These are phyloP conservation scores for Ennomos fuscantarius DNA, from an alignment of 2,888 invertebrate genomes.

Conservation along the genomic window DNA sequence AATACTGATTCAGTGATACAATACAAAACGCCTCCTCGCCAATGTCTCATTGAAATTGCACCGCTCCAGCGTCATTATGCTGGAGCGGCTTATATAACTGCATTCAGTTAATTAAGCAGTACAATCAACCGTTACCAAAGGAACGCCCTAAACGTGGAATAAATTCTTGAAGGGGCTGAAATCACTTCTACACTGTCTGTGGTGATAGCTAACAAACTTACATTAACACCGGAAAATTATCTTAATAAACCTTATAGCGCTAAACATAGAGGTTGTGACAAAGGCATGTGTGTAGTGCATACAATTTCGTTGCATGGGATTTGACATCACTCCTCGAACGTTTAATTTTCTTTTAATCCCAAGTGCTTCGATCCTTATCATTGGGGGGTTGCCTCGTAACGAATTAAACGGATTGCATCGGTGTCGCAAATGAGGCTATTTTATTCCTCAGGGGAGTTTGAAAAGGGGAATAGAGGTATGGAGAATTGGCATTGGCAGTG, in stretches of 20 bases:
- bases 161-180: constrained; percentile 75
- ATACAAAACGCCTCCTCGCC: constrained; percentile 22
- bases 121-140: constrained; percentile 81
- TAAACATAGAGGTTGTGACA: background rate
- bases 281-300: background rate
- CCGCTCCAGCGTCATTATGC: constrained; percentile 68
- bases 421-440: constrained; percentile 83
- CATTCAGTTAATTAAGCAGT: constrained; percentile 80
- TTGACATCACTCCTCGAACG: constrained; percentile 73
- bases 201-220: constrained; percentile 52
- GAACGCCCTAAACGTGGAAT: constrained; percentile 80
- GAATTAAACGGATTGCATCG: constrained; percentile 83
- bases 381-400: constrained; percentile 77
- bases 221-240: constrained; percentile 31
- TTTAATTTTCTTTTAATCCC: constrained; percentile 85
- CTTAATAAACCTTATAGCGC: constrained; percentile 41
- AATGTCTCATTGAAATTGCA: constrained; percentile 52
- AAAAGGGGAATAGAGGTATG: constrained; percentile 53
- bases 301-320: constrained; percentile 61
- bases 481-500: constrained; percentile 49
- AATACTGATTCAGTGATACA: constrained; percentile 10
- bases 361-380: constrained; percentile 78
- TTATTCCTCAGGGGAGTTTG: constrained; percentile 73
- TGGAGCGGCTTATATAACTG: too few species aligned
- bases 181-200: constrained; percentile 65